phyloP scores from a whole-genome alignment of 92 coral and sea anemone genomes.

The Zoanthus gigantus region DNA sequence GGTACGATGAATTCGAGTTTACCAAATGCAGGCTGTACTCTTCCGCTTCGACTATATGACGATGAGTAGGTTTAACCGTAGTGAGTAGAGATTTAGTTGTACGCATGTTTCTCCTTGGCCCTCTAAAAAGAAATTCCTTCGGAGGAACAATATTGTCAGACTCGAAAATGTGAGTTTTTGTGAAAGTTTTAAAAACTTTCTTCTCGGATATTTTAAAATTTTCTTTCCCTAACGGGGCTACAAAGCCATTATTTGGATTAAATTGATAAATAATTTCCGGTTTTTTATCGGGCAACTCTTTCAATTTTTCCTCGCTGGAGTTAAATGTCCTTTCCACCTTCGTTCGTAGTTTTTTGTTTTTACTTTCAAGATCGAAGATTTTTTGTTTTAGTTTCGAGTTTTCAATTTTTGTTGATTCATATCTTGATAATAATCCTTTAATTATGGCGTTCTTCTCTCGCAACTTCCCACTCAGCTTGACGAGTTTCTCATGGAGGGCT shows the following conservation, averaged over 20 bases:
- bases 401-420: constrained; percentile 42
- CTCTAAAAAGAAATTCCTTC: constrained; percentile 79
- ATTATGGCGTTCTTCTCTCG: constrained; percentile 49
- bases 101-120: constrained; percentile 63
- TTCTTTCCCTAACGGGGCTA: neutral
- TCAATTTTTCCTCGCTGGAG: neutral
- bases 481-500: constrained; percentile 50
- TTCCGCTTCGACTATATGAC: constrained; percentile 73
- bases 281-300: neutral
- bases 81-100: constrained; percentile 45
- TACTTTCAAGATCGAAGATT: constrained; percentile 50
- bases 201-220: constrained; percentile 65
- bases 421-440: constrained; percentile 53
- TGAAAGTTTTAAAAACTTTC: constrained; percentile 73
- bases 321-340: constrained; percentile 46
- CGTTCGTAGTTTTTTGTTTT: constrained; percentile 55
- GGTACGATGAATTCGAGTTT: constrained; percentile 67
- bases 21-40: constrained; percentile 53
- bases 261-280: neutral
- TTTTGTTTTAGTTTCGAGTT: constrained; percentile 50
- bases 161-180: constrained; percentile 81
- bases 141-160: constrained; percentile 62
- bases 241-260: constrained; percentile 34
- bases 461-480: constrained; percentile 58
- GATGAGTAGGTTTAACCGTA: constrained; percentile 57